Conservation (phyloP, 2,113 vertebrate genomes). For the Mirza zaza region DNA sequence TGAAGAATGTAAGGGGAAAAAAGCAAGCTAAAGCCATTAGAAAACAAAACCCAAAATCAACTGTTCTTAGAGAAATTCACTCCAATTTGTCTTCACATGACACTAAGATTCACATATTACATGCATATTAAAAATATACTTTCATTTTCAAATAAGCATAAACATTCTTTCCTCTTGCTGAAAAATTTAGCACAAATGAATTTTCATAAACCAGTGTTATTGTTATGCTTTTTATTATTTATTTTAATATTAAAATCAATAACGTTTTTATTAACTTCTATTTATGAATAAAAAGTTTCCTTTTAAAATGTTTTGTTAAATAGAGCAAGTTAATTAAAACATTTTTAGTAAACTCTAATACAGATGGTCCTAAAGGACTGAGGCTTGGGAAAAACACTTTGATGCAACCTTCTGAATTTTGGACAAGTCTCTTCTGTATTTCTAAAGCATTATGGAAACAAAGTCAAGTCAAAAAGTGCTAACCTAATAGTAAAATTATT, state of each 20-base stretch:
- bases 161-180: neutral
- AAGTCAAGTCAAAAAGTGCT: neutral
- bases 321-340: neutral
- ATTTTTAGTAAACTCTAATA: neutral
- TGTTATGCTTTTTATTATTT: neutral
- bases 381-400: neutral
- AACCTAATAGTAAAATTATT: neutral
- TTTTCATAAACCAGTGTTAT: slow-evolving; percentile 6
- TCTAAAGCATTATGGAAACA: neutral
- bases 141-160: neutral
- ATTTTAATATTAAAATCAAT: neutral
- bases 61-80: neutral
- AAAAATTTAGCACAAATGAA: neutral
- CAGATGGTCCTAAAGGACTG: neutral
- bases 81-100: neutral
- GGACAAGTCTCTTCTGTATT: neutral
- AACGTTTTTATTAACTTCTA: neutral
- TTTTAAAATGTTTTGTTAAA: slow-evolving; percentile 34
- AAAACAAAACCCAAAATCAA: slow-evolving; percentile 12
- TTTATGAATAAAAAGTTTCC: neutral
- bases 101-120: neutral
- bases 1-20: neutral
- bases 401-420: neutral
- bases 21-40: neutral
- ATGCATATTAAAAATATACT: neutral